These are phyloP conservation scores for Caligus rogercresseyi DNA, from an alignment of 1,140 invertebrate species.

Conservation along the genomic window DNA sequence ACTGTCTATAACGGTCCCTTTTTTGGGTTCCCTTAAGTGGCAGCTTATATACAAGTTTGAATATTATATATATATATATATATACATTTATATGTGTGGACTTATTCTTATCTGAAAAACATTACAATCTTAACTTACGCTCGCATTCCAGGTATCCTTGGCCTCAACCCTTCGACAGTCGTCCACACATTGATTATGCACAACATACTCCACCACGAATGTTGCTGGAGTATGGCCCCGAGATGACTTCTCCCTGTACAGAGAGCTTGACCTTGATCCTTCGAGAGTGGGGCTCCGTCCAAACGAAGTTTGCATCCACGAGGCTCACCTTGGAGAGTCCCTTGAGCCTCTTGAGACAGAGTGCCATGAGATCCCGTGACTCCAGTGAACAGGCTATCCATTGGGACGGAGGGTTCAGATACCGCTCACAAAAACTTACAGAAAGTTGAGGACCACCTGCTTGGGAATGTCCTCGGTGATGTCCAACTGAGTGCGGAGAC, in stretches of 20 bases:
- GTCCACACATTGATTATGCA: conserved; percentile 88
- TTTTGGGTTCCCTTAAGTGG: no score
- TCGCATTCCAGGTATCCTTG: conserved; percentile 91
- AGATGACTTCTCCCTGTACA: conserved; percentile 82
- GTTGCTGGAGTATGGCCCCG: conserved; percentile 66
- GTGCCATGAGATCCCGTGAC: conserved; percentile 70
- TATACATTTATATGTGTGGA: no score
- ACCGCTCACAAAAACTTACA: conserved; percentile 81
- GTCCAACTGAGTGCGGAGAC: conserved; percentile 71
- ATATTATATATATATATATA: no score
- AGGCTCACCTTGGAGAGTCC: conserved; percentile 73
- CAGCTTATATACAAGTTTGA: no score
- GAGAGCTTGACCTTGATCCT: conserved; percentile 90
- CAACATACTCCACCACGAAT: conserved; percentile 81
- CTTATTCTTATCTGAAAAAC: no score
- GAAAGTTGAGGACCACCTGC: conserved; percentile 70
- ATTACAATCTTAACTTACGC: conserved; percentile 39
- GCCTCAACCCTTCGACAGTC: conserved; percentile 91
- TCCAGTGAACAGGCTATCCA: conserved; percentile 79
- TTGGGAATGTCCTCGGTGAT: conserved; percentile 94
- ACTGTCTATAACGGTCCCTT: no score
- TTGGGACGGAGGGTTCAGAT: conserved; percentile 74
- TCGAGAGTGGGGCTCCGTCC: conserved; percentile 98
- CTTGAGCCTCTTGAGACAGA: conserved; percentile 88
- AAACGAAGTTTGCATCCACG: conserved; percentile 88